Conservation (phyloP, 2,113 vertebrate genomes). For the Gallinago jamesoni region DNA sequence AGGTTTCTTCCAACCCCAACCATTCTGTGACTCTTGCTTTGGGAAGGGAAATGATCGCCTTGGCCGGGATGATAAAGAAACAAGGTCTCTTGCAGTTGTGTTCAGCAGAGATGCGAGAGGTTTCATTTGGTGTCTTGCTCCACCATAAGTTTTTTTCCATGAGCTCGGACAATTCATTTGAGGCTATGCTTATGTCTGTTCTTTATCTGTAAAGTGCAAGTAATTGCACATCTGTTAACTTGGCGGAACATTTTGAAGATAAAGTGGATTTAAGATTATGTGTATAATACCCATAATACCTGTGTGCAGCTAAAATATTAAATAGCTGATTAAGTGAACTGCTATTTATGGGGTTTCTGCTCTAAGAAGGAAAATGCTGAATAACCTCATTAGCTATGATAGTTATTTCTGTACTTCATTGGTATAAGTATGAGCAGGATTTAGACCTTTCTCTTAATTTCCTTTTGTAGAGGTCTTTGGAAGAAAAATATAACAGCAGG, state of each 20-base stretch:
- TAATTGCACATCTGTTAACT: neutral
- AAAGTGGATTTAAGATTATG: neutral
- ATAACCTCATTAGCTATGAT: constrained; percentile 2
- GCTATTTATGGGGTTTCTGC: neutral
- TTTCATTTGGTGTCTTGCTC: neutral
- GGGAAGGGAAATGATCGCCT: neutral
- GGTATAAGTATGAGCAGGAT: neutral
- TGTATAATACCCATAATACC: neutral
- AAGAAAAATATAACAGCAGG: neutral
- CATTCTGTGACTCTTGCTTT: neutral
- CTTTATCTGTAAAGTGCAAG: neutral
- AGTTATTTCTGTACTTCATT: neutral
- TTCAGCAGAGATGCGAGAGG: neutral
- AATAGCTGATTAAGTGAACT: neutral
- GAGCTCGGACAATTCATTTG: neutral
- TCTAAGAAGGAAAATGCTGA: neutral
- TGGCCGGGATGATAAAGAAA: neutral
- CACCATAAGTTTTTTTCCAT: neutral
- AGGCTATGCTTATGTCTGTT: neutral
- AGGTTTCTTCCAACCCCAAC: neutral
- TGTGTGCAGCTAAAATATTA: neutral
- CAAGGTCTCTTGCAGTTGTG: neutral
- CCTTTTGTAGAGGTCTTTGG: neutral
- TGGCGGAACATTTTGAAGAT: neutral
- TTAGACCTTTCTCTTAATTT: neutral